phyloP scores from a whole-genome alignment of 2,797 vertebrate genomes.

The Coccyzus lansbergi region DNA sequence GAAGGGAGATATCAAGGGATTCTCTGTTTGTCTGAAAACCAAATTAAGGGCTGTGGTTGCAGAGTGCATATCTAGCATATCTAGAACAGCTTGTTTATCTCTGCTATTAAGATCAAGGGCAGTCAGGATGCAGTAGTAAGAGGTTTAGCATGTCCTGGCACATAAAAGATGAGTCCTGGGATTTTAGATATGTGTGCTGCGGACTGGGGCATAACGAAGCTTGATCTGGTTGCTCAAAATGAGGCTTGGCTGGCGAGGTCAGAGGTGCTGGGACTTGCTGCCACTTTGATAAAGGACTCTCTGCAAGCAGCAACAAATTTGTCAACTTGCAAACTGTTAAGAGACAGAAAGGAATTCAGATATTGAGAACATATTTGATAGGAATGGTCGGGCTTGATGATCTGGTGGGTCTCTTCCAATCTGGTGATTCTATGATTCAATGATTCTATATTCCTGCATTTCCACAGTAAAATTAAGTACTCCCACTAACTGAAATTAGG shows the following conservation, averaged over 20 bases:
- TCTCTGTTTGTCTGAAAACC: neutral
- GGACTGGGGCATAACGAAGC: neutral
- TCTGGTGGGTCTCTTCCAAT: no score
- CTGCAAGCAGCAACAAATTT: neutral
- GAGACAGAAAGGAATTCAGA: neutral
- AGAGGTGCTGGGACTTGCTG: neutral
- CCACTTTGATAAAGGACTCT: neutral
- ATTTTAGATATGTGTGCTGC: neutral
- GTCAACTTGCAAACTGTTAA: neutral
- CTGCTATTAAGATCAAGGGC: neutral
- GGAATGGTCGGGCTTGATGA: no score
- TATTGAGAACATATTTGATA: no score
- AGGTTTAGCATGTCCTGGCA: neutral
- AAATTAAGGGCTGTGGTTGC: constrained; percentile 7
- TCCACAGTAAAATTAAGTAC: neutral
- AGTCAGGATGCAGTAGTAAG: neutral
- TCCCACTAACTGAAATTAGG: neutral
- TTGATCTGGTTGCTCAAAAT: neutral
- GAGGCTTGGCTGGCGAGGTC: neutral
- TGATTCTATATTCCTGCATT: neutral
- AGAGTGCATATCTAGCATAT: neutral
- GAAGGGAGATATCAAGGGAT: neutral
- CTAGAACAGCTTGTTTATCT: constrained; percentile 50
- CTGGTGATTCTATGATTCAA: no score
- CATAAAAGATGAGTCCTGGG: neutral